Conservation (phyloP, 2,797 vertebrate genomes). For the Hybognathus amarus region DNA sequence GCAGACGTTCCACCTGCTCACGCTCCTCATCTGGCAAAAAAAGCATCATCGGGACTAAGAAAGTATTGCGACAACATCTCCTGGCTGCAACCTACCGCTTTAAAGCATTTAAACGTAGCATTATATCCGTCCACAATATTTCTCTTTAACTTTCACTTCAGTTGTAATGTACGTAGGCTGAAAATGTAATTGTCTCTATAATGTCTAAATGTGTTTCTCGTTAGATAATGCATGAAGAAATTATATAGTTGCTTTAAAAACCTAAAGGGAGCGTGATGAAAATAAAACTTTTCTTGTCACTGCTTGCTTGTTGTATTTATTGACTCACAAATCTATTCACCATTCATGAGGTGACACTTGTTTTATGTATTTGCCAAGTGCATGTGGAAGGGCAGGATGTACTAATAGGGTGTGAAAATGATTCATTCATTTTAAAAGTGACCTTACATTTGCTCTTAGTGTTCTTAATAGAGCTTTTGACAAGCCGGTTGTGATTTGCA, state of each 20-base stretch:
- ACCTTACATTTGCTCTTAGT: slow-evolving; percentile 46
- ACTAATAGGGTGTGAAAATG: neutral
- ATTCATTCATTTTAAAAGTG: slow-evolving; percentile 14
- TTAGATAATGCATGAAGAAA: neutral
- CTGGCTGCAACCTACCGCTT: neutral
- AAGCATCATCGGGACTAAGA: slow-evolving; percentile 49
- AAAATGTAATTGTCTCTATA: neutral
- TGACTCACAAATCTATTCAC: slow-evolving; percentile 6
- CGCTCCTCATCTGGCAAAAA: slow-evolving; percentile 87
- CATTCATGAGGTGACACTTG: neutral
- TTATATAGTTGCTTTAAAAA: neutral
- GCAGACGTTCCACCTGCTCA: slow-evolving; percentile 89
- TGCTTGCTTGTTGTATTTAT: neutral
- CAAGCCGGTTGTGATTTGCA: slow-evolving; percentile 38
- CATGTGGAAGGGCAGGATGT: neutral
- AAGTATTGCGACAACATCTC: slow-evolving; percentile 19
- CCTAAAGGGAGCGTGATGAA: neutral
- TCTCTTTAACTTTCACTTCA: neutral
- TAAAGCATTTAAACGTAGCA: neutral
- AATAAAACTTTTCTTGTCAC: neutral
- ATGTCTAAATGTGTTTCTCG: neutral
- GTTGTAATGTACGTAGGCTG: neutral
- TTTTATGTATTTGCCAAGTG: neutral
- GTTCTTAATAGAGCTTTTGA: slow-evolving; percentile 9
- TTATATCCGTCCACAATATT: neutral